Conservation (phyloP, 1,140 invertebrate genomes). For the Drosophila asahinai region DNA sequence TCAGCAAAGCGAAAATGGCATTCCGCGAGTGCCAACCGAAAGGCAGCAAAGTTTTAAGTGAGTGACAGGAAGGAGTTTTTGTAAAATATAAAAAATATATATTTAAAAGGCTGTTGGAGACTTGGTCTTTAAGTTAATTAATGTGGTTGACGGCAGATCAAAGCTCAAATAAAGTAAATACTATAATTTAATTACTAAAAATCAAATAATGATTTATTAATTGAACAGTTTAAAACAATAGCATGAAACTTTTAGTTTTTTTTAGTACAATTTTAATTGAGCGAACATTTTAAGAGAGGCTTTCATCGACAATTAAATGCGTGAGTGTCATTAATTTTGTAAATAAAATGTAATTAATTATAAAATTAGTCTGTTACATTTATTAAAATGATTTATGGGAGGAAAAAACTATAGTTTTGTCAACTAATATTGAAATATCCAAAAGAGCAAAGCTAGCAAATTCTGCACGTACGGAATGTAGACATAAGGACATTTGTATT, state of each 20-base stretch:
- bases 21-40: neutral
- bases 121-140: neutral
- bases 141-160: neutral
- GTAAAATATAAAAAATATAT: neutral
- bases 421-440: neutral
- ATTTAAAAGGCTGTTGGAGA: too few relatives aligned
- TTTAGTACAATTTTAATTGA: neutral
- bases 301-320: neutral
- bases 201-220: neutral
- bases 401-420: neutral
- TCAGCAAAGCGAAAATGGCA: neutral
- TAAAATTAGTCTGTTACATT: neutral
- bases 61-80: neutral
- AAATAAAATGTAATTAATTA: neutral
- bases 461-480: too few relatives aligned
- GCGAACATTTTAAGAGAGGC: neutral
- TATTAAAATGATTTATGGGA: neutral
- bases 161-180: neutral
- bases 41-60: neutral
- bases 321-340: neutral
- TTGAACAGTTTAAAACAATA: neutral
- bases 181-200: too few relatives aligned
- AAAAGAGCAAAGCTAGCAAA: too few relatives aligned
- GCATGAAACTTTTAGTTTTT: too few relatives aligned
- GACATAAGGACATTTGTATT: neutral